Percentiles rank a stretch among this genome's conserved stretches.
Evolutionary conservation across 1,140 invertebrate genomes (phyloP).

Genomic region (Scaptomyza hsui): DNA sequence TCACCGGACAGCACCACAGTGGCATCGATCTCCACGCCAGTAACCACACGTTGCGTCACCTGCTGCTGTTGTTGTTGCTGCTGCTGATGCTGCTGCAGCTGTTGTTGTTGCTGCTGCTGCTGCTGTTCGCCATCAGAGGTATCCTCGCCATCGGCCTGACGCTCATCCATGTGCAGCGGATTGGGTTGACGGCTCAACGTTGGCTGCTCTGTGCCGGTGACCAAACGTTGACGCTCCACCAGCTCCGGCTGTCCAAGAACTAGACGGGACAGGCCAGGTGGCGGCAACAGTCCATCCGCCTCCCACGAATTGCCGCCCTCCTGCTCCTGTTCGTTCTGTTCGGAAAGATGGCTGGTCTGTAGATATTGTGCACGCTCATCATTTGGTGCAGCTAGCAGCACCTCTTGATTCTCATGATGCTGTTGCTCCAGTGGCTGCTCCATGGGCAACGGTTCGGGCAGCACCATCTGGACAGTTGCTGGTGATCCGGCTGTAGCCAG

Average conservation of each 20-base stretch:
- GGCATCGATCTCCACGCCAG: conserved; percentile 56
- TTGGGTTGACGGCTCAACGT: conserved; percentile 82
- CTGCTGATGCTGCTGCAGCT: conserved; percentile 51
- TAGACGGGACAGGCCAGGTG: conserved; percentile 87
- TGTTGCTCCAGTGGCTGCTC: conserved; percentile 8
- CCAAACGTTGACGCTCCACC: conserved; percentile 84
- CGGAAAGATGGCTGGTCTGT: conserved; percentile 89
- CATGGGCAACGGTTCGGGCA: conserved; percentile 1
- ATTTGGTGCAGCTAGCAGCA: conserved; percentile 84
- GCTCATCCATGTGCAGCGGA: conserved; percentile 70
- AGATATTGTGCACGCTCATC: conserved; percentile 89
- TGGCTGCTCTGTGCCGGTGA: conserved; percentile 77
- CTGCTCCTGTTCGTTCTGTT: conserved; percentile 83
- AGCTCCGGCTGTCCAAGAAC: conserved; percentile 87
- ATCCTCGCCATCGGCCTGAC: conserved; percentile 82
- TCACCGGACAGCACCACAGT: conserved; percentile 63
- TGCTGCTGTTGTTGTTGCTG: conserved; percentile 70
- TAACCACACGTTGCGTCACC: conserved; percentile 51
- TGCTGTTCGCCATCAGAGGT: conserved; percentile 69
- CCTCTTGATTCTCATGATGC: conserved; percentile 58
- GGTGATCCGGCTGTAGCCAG: conserved; percentile 47
- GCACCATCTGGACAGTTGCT: conserved; percentile 27
- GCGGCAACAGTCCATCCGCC: conserved; percentile 84
- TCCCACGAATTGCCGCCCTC: conserved; percentile 65
- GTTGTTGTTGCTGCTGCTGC: conserved; percentile 29